Base-by-base conservation (phyloP, 2,113 vertebrate species). In the Lagopus muta region DNA sequence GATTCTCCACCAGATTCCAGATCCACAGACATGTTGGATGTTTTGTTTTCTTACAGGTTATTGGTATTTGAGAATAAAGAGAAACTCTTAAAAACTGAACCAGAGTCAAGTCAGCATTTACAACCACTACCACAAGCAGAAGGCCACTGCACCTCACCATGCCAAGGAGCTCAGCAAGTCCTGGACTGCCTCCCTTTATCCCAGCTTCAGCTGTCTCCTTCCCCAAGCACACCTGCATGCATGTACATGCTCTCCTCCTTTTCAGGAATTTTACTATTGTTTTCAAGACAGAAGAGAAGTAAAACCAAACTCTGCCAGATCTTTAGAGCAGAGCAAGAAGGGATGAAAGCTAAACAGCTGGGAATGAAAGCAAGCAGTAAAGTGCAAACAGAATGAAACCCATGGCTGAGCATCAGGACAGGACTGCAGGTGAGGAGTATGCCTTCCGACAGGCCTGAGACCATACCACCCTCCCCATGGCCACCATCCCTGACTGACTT, bases 251-350 rank as follows among this genome's bases (percentile, higher is more conserved):
- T 94, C 47, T 69, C 19, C 61, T 30, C 79, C 80, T 92, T 92
- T 94, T 94, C 85, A 92, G 82, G 82, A 92, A 90, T 95, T 88
- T 86, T 81, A 88, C 76, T 74, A 92, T 86, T 91, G 89, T 89
- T 90, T 95, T 89, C 11, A 4, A 69, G 55, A 81, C 3, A 4
- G 64, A 89, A 95, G 82, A 90, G 24, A 57, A 69, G 18, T 9
- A 0, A 77, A 52, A 3, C 28, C 27, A 61, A 77, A 30, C 55
- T 71, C 71, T 72, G 43, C 47, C 94, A 92, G 65, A 25, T 79
- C 72, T 91, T 85, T 45, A 8, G 69, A 94, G 62, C 61, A 82
- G 36, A 77, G 32, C 10, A 36, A n/a, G 34, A 38, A 78, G 34
- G 24, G 14, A 65, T 4, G 20, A 87, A 14, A 13, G 32, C 13